These are phyloP conservation scores for Rhynchomys soricoides DNA, from an alignment of 2,113 vertebrate species.

Conservation along the genomic window DNA sequence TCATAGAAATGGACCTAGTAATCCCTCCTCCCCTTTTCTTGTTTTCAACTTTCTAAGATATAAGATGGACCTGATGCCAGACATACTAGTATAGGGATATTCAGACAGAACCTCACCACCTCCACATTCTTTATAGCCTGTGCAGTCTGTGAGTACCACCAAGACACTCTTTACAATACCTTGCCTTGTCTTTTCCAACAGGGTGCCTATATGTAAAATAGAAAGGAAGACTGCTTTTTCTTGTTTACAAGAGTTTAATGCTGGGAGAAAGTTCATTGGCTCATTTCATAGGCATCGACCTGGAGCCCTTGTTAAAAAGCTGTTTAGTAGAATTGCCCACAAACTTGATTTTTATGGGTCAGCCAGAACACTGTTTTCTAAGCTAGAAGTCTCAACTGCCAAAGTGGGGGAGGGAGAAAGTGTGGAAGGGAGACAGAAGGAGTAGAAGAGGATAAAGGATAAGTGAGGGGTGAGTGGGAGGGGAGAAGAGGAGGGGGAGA, in stretches of 20 bases:
- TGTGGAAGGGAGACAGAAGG: not conserved
- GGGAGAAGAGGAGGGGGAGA: not conserved
- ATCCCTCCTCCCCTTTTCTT: not conserved
- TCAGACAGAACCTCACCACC: not conserved
- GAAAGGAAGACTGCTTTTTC: conserved; percentile 15
- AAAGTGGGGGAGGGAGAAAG: not conserved
- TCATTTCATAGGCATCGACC: conserved; percentile 51
- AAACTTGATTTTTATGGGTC: conserved; percentile 55
- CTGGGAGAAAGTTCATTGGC: not conserved
- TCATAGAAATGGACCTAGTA: not conserved
- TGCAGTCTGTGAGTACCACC: not conserved
- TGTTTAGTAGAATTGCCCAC: conserved; percentile 37
- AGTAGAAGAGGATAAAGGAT: conserved; percentile 11
- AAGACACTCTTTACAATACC: conserved; percentile 18
- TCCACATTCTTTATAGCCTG: not conserved
- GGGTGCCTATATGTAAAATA: conserved; percentile 5
- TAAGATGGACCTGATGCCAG: not conserved
- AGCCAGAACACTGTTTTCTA: conserved; percentile 26
- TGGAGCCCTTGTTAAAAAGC: conserved; percentile 48
- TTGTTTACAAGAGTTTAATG: not conserved
- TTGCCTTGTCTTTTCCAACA: not conserved
- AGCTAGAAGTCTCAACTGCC: conserved; percentile 47
- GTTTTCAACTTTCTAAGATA: not conserved
- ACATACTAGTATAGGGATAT: not conserved
- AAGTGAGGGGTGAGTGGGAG: not conserved